A percentile compares a stretch with the other conserved stretches of the same genome.
Evolutionary conservation across 2,113 vertebrate genomes (phyloP).

Genomic region (Pelusios castaneus): DNA sequence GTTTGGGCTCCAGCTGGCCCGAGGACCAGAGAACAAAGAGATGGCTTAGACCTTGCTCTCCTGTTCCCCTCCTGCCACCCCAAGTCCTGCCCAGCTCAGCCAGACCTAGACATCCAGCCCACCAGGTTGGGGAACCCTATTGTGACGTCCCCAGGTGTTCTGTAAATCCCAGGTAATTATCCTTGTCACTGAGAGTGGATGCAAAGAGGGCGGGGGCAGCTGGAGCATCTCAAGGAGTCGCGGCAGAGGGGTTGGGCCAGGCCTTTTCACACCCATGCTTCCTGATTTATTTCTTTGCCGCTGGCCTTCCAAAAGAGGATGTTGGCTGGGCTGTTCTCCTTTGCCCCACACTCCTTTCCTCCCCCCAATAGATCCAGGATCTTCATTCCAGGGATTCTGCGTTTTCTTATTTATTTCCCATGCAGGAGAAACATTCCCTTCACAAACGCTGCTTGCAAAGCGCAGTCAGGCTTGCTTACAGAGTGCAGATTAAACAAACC

Average conservation of each 20-base stretch:
- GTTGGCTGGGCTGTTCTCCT: not conserved
- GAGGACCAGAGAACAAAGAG: no score
- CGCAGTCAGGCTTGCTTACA: not conserved
- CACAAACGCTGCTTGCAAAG: not conserved
- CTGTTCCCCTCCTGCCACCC: not conserved
- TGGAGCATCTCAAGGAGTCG: not conserved
- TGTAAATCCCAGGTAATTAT: no score
- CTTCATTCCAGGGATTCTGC: not conserved
- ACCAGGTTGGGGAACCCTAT: no score
- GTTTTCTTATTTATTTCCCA: not conserved
- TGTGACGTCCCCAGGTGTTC: not conserved
- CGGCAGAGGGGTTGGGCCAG: not conserved
- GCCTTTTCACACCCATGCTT: not conserved
- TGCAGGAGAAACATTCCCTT: not conserved
- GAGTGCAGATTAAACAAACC: not conserved
- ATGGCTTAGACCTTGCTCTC: not conserved
- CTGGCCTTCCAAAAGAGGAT: not conserved
- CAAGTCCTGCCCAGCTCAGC: not conserved
- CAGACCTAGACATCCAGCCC: not conserved
- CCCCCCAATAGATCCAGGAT: not conserved
- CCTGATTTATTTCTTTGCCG: not conserved
- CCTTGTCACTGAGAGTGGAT: rapidly evolving
- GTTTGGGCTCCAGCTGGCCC: no score
- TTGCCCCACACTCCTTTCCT: not conserved
- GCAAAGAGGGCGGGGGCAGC: not conserved